Percentiles rank a stretch among this genome's conserved stretches.
Conservation (phyloP, 2,113 vertebrate genomes). For the Phaetusa simplex region DNA sequence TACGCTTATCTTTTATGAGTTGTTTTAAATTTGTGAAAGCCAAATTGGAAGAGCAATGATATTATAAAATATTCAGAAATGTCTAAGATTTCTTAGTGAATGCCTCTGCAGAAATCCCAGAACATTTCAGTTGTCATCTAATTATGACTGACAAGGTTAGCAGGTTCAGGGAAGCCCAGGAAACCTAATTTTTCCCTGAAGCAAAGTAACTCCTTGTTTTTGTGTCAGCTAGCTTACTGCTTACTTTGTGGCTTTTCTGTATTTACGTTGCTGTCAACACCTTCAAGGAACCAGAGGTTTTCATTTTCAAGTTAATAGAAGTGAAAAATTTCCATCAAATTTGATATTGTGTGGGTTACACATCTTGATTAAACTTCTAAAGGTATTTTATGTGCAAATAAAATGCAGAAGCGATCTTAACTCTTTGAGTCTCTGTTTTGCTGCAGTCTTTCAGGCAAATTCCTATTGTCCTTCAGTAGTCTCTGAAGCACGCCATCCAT, state of each 20-base stretch:
- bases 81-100: background rate
- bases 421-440: background rate
- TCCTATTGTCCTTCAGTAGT: background rate
- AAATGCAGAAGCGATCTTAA: background rate
- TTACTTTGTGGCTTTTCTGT: background rate
- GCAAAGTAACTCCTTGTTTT: background rate
- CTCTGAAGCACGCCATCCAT: background rate
- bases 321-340: background rate
- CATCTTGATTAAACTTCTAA: background rate
- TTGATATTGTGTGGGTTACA: background rate
- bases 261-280: background rate
- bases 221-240: background rate
- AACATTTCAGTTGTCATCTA: background rate
- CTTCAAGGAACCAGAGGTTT: background rate
- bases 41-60: background rate
- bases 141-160: background rate
- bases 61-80: background rate
- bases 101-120: background rate
- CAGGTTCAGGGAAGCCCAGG: conserved; percentile 1
- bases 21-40: background rate
- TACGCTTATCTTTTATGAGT: background rate
- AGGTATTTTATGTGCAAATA: background rate
- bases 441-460: background rate
- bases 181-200: background rate
- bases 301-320: background rate